Evolutionary conservation across 2,888 invertebrate species (phyloP).

Genomic region (Trichogramma evanescens): DNA sequence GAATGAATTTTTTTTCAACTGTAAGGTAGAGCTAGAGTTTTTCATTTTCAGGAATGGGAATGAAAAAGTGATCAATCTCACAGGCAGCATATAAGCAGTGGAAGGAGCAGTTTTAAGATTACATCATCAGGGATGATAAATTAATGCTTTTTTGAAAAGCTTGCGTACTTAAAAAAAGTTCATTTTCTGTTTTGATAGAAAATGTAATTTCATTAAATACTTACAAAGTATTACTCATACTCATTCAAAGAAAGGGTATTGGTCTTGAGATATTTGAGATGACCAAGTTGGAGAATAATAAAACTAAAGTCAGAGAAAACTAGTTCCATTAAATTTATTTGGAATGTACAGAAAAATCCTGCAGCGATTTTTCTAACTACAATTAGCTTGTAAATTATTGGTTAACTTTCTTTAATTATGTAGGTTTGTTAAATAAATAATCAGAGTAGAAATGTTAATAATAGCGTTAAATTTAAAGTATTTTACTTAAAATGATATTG

Average conservation of each 20-base stretch:
- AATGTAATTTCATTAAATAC: slow-evolving; percentile 1
- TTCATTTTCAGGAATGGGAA: slow-evolving; percentile 42
- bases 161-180: slow-evolving; percentile 8
- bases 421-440: too few species aligned
- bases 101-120: slow-evolving; percentile 14
- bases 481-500: too few species aligned
- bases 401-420: too few species aligned
- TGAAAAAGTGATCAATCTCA: slow-evolving; percentile 43
- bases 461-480: too few species aligned
- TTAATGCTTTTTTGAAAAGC: slow-evolving; percentile 4
- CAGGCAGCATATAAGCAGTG: slow-evolving; percentile 37
- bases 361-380: too few species aligned
- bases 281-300: not conserved
- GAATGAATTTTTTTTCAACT: not conserved
- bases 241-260: slow-evolving; percentile 5
- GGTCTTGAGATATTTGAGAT: slow-evolving; percentile 1
- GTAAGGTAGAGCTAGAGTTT: slow-evolving; percentile 35
- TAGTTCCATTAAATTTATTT: too few species aligned
- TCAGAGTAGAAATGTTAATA: too few species aligned
- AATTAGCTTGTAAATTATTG: too few species aligned
- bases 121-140: slow-evolving; percentile 8
- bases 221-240: slow-evolving; percentile 10
- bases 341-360: too few species aligned
- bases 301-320: too few species aligned
- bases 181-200: slow-evolving; percentile 7